Percentiles rank a stretch among this genome's conserved stretches.
Conservation (phyloP, 2,113 vertebrate species). For the Ursus arctos region DNA sequence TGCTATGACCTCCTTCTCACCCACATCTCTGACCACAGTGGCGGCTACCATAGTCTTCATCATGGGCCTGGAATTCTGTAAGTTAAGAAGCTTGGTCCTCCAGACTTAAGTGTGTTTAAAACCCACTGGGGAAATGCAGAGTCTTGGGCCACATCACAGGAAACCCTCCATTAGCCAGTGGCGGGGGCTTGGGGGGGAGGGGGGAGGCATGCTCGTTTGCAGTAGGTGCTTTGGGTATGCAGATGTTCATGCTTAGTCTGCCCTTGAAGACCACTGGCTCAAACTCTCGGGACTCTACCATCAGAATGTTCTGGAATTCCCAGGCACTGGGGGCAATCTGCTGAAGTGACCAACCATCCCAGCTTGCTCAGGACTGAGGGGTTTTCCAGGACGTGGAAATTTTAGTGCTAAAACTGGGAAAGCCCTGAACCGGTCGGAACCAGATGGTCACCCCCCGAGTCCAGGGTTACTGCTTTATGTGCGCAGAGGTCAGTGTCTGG, state of each 20-base stretch:
- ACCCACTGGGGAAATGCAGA: not conserved
- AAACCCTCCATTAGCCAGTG: not conserved
- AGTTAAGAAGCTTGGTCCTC: not conserved
- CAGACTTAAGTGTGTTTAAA: not conserved
- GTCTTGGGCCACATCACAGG: not conserved
- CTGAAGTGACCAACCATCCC: not conserved
- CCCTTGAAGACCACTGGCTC: not conserved
- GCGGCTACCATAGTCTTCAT: not conserved
- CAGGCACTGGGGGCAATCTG: not conserved
- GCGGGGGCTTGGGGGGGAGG: too few species aligned
- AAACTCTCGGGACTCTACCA: not conserved
- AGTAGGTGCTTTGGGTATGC: rapidly evolving
- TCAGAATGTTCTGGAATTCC: constrained; percentile 17
- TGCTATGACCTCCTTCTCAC: not conserved
- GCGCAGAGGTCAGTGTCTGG: not conserved
- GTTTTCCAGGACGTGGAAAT: not conserved
- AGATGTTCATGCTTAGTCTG: not conserved
- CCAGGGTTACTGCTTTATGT: not conserved
- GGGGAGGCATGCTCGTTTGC: not conserved
- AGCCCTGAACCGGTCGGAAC: not conserved
- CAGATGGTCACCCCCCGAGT: not conserved
- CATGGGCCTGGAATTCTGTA: not conserved
- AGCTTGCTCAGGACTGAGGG: not conserved
- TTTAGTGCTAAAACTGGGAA: not conserved
- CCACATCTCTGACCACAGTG: not conserved